These are phyloP conservation scores for Urophycis tenuis DNA, from an alignment of 2,797 vertebrate species.

Conservation along the genomic window DNA sequence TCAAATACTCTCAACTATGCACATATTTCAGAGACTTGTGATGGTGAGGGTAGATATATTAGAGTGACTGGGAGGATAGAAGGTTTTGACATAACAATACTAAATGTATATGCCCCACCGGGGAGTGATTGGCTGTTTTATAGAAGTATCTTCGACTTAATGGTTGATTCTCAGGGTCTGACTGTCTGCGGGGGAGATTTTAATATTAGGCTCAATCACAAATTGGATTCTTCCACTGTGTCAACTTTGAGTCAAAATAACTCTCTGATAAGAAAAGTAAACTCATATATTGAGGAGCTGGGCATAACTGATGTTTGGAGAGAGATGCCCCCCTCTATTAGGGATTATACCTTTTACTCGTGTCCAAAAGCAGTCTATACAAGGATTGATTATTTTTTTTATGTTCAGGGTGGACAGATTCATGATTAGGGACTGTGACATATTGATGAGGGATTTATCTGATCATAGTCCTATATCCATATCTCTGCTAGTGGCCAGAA, in stretches of 20 bases:
- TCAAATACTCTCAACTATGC: neutral
- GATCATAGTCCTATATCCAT: neutral
- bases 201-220: neutral
- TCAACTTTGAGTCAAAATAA: neutral
- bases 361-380: neutral
- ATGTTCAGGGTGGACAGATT: neutral
- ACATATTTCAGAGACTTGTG: neutral
- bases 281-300: neutral
- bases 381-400: conserved; percentile 7
- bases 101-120: conserved; percentile 6
- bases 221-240: neutral
- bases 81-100: neutral
- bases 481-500: neutral
- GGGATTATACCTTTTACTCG: neutral
- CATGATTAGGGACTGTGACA: neutral
- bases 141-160: neutral
- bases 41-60: neutral
- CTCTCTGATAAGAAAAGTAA: neutral
- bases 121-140: conserved; percentile 6
- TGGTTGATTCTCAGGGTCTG: neutral
- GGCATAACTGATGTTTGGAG: neutral
- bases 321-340: neutral
- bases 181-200: neutral
- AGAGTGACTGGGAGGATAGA: conserved; percentile 2
- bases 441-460: neutral